Conservation (phyloP, 2,888 invertebrate genomes). For the Yponomeuta plumbellus region DNA sequence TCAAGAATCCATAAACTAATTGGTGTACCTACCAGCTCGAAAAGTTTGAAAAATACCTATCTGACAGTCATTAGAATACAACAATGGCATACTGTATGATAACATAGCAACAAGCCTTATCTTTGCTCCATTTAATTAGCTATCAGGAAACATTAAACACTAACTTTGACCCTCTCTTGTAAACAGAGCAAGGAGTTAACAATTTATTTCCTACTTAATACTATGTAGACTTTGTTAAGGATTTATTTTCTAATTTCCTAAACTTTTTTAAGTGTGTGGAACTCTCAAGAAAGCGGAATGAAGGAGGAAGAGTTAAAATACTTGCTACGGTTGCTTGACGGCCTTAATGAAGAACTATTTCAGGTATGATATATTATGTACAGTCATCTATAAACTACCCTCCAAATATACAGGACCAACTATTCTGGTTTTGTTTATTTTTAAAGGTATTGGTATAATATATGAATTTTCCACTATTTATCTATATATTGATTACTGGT, state of each 20-base stretch:
- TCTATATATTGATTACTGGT: too few species aligned
- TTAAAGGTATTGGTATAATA: too few species aligned
- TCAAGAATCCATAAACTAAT: too few species aligned
- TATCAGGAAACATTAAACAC: slow-evolving; percentile 10
- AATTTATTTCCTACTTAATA: not conserved
- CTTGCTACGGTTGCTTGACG: slow-evolving; percentile 55
- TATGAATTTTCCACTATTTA: too few species aligned
- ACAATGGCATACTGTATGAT: not conserved
- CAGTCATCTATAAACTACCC: slow-evolving; percentile 6
- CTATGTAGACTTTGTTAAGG: not conserved
- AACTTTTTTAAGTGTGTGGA: not conserved
- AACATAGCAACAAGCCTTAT: not conserved
- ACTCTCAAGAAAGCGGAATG: slow-evolving; percentile 36
- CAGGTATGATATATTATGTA: slow-evolving; percentile 42
- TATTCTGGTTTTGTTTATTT: slow-evolving; percentile 17
- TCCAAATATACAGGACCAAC: not conserved
- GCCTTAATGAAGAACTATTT: slow-evolving; percentile 48
- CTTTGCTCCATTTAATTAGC: not conserved
- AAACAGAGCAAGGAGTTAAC: not conserved
- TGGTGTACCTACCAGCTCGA: too few species aligned
- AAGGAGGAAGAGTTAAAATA: slow-evolving; percentile 66
- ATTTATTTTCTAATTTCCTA: not conserved
- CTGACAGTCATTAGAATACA: too few species aligned
- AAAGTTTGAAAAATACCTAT: too few species aligned
- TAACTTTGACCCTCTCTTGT: not conserved